Conservation (phyloP, 2,113 vertebrate genomes). For the Ammospiza nelsoni region DNA sequence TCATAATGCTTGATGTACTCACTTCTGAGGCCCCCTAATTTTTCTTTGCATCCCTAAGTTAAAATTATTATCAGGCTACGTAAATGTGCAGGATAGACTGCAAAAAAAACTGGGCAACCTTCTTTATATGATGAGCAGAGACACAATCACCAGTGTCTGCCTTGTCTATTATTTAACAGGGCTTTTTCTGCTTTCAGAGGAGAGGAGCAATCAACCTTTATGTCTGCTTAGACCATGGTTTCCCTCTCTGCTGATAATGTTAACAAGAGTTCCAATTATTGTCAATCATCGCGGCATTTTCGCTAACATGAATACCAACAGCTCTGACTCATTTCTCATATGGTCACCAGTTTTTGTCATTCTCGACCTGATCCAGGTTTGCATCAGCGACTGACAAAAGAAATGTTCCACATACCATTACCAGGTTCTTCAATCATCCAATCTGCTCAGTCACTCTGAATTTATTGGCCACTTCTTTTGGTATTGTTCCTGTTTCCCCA, state of each 20-base stretch:
- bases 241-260: conserved; percentile 35
- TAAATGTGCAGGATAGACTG: not conserved
- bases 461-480: conserved; percentile 29
- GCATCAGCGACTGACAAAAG: conserved; percentile 11
- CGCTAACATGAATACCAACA: conserved; percentile 20
- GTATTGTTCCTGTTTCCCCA: not conserved
- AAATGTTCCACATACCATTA: conserved; percentile 22
- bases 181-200: conserved; percentile 1
- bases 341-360: conserved; percentile 47
- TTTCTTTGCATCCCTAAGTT: not conserved
- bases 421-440: conserved; percentile 50
- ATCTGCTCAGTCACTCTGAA: conserved; percentile 38
- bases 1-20: not conserved
- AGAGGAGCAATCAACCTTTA: conserved; percentile 20
- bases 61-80: not conserved
- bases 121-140: not conserved
- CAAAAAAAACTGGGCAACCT: not conserved
- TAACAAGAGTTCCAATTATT: conserved; percentile 66
- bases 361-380: not conserved
- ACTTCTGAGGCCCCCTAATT: not conserved
- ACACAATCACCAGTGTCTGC: not conserved
- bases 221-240: conserved; percentile 23
- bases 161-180: not conserved
- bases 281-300: conserved; percentile 51
- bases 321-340: conserved; percentile 31